Conservation (phyloP, 1,140 invertebrate genomes). For the Agrilus planipennis region DNA sequence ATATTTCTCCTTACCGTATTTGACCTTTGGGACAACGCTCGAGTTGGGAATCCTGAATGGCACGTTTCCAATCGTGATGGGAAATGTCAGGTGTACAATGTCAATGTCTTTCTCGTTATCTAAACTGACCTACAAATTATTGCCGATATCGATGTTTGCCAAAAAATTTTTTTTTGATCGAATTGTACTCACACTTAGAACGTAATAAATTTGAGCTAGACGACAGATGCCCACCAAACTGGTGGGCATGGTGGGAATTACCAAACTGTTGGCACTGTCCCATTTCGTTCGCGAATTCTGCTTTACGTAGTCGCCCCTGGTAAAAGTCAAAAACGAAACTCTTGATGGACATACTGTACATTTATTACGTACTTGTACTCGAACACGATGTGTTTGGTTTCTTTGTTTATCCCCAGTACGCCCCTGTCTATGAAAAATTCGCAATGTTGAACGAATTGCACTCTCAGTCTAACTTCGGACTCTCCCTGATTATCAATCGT, state of each 20-base stretch:
- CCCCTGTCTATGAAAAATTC: conserved; percentile 73
- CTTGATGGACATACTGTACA: not conserved
- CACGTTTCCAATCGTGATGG: conserved; percentile 70
- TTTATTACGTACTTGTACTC: conserved; percentile 45
- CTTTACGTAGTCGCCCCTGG: conserved; percentile 46
- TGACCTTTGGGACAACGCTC: conserved; percentile 48
- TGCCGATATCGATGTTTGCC: not conserved
- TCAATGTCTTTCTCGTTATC: conserved; percentile 62
- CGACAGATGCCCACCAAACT: conserved; percentile 63
- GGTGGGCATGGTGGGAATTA: conserved; percentile 70
- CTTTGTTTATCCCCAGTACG: conserved; percentile 63
- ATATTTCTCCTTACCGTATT: conserved; percentile 48
- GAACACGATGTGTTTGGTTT: conserved; percentile 56
- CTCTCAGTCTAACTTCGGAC: conserved; percentile 54
- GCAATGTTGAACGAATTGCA: conserved; percentile 64
- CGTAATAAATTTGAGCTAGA: conserved; percentile 69
- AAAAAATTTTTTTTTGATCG: not conserved
- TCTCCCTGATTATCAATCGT: conserved; percentile 71
- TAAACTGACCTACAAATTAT: conserved; percentile 48
- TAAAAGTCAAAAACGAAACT: conserved; percentile 2
- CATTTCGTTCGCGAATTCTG: conserved; percentile 50
- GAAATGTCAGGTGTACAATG: conserved; percentile 64
- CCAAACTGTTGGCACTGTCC: conserved; percentile 53
- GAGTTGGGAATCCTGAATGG: conserved; percentile 68
- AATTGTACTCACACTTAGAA: conserved; percentile 50